Evolutionary conservation across 1,140 invertebrate species (phyloP).

Genomic region (Palaemon carinicauda): DNA sequence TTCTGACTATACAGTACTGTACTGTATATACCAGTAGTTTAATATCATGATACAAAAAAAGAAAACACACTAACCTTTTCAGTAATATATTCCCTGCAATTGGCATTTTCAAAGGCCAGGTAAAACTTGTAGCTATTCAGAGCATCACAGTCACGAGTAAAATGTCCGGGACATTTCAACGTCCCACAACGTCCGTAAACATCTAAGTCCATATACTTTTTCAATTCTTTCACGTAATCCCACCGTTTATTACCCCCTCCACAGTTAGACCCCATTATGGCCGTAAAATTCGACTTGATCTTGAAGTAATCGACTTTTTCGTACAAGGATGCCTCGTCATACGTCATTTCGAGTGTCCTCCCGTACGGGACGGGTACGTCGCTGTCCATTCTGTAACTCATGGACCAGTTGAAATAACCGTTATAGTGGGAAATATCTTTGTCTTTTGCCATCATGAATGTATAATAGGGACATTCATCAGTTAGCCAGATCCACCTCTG

Average conservation of each 20-base stretch:
- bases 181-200: slow-evolving; percentile 70
- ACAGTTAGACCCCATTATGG: slow-evolving; percentile 75
- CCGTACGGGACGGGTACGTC: slow-evolving; percentile 77
- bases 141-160: slow-evolving; percentile 69
- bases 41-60: slow-evolving; percentile 28
- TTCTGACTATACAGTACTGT: neutral
- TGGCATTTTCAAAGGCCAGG: slow-evolving; percentile 78
- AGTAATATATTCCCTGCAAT: slow-evolving; percentile 76
- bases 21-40: too few species aligned
- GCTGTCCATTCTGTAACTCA: slow-evolving; percentile 76
- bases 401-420: slow-evolving; percentile 77
- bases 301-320: slow-evolving; percentile 39
- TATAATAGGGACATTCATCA: slow-evolving; percentile 71
- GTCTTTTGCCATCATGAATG: slow-evolving; percentile 64
- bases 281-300: slow-evolving; percentile 63
- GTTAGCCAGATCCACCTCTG: slow-evolving; percentile 73
- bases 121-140: slow-evolving; percentile 77
- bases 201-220: slow-evolving; percentile 69
- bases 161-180: slow-evolving; percentile 70
- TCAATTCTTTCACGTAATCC: slow-evolving; percentile 70
- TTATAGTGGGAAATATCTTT: slow-evolving; percentile 67
- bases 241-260: slow-evolving; percentile 68
- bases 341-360: slow-evolving; percentile 65
- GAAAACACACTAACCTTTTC: slow-evolving; percentile 68
- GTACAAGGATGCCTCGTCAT: neutral